phyloP scores from a whole-genome alignment of 2,888 invertebrate species.

The Timema cristinae region DNA sequence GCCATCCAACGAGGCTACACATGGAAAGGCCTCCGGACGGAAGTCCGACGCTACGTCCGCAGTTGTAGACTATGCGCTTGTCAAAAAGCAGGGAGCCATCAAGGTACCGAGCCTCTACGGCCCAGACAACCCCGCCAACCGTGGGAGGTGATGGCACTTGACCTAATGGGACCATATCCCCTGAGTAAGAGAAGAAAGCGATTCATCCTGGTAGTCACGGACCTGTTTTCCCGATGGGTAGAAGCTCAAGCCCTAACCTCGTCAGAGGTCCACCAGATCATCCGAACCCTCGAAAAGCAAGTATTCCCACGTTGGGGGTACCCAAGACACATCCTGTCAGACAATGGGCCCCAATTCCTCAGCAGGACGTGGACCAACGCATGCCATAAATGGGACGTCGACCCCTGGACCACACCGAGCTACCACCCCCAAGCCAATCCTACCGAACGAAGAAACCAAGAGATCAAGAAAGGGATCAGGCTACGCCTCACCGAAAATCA shows the following conservation, averaged over 20 bases:
- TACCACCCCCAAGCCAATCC: not conserved
- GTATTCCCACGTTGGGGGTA: not conserved
- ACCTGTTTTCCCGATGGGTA: not conserved
- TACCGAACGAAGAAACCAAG: not conserved
- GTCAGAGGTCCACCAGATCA: not conserved
- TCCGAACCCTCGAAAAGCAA: not conserved
- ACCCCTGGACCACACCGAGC: not conserved
- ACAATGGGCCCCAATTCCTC: not conserved
- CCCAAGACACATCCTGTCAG: not conserved
- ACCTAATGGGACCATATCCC: not conserved
- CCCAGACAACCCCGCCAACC: not conserved
- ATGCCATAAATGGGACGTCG: not conserved
- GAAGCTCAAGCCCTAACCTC: not conserved
- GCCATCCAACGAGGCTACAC: no score
- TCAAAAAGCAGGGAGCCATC: no score
- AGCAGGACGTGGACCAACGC: not conserved
- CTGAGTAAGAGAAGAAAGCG: not conserved
- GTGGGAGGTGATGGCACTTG: not conserved
- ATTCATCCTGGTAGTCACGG: not conserved
- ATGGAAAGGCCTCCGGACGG: no score
- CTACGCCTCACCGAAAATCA: not conserved
- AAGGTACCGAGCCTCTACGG: no score
- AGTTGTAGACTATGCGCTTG: no score
- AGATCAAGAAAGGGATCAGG: not conserved
- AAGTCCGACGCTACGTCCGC: no score